Evolutionary conservation across 2,797 vertebrate species (phyloP).

Genomic region (Darevskia nairensis): DNA sequence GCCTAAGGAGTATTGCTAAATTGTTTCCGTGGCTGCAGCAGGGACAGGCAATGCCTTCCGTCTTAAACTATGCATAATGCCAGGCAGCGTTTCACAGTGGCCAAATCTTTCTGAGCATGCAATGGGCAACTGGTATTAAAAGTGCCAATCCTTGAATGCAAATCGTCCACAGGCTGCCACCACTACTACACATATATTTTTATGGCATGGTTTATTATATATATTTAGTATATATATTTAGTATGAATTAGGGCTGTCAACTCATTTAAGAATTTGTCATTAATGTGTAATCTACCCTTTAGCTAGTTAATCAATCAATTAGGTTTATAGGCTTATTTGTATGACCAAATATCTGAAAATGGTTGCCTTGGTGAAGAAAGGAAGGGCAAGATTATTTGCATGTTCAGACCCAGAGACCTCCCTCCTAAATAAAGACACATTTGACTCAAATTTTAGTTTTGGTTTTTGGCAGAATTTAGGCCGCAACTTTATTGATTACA

Average conservation of each 20-base stretch:
- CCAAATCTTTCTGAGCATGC: background rate
- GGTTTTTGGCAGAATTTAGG: too few species aligned
- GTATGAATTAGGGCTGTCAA: background rate
- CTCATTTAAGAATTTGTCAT: background rate
- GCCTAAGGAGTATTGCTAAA: constrained; percentile 52
- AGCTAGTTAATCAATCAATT: background rate
- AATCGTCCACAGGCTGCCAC: background rate
- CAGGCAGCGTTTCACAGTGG: constrained; percentile 11
- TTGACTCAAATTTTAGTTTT: too few species aligned
- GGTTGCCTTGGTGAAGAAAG: background rate
- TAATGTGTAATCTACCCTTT: background rate
- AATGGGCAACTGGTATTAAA: background rate
- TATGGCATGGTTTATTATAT: background rate
- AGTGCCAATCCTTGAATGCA: background rate
- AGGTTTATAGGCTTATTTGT: background rate
- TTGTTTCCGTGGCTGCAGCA: constrained; percentile 36
- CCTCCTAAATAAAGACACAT: too few species aligned
- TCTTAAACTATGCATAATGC: constrained; percentile 41
- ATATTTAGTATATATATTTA: too few species aligned
- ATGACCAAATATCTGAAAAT: background rate
- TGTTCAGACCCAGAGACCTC: too few species aligned
- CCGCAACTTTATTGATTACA: too few species aligned
- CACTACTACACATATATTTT: background rate
- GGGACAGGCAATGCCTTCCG: constrained; percentile 27
- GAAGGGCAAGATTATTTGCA: background rate